Evolutionary conservation across 2,888 invertebrate species (phyloP).

Genomic region (Noctua pronuba): DNA sequence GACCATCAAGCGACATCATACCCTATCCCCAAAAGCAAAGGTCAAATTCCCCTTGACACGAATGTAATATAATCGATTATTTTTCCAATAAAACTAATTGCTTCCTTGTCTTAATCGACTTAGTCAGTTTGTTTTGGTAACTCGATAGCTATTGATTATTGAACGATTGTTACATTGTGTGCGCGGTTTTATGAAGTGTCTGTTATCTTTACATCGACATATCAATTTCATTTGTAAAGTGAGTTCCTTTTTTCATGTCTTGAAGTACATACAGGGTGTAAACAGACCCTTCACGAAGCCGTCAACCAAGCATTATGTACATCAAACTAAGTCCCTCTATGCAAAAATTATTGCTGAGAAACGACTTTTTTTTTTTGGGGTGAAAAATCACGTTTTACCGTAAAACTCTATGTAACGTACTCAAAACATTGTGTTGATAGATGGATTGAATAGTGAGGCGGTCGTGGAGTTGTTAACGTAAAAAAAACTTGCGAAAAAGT

Average conservation of each 20-base stretch:
- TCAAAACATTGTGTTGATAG: no score
- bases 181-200: constrained; percentile 34
- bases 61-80: constrained; percentile 45
- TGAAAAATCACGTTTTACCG: no score
- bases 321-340: no score
- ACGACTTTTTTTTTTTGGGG: no score
- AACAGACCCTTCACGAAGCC: no score
- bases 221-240: constrained; percentile 43
- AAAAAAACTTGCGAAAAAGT: no score
- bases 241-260: neutral
- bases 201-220: constrained; percentile 4
- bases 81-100: constrained; percentile 64
- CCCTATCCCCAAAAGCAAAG: neutral
- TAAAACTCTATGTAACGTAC: no score
- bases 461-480: no score
- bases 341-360: no score
- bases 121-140: constrained; percentile 61
- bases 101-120: constrained; percentile 56
- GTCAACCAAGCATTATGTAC: no score
- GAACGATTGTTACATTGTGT: constrained; percentile 38
- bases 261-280: constrained; percentile 11
- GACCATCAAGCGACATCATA: neutral
- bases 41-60: neutral
- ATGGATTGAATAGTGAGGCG: no score
- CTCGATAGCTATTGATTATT: constrained; percentile 60